Evolutionary conservation across 2,888 invertebrate genomes (phyloP), one percentile per base, ranked within the genome.

Genomic region (Drosophila pegasa): DNA sequence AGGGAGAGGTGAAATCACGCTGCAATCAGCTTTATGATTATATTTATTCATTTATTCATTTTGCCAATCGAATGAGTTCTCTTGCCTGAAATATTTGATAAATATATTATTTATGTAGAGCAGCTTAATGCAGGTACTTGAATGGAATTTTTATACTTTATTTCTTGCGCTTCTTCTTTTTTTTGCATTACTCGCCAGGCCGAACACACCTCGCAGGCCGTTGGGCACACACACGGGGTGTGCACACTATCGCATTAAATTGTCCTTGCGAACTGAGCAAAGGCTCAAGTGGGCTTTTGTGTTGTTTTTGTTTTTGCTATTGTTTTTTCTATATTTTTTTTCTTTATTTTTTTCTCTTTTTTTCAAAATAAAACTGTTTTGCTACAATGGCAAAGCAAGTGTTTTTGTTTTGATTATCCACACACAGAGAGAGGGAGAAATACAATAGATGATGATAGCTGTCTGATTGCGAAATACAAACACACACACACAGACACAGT

Each of bases 251-350:
- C 52, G 55, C 58, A 77, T 80, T 71, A 83, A 77, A 83, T 77
- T 76, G 58, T 66, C 74, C 69, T 68, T 69, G 62, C 43, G 54
- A 79, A 60, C 73, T 79, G 73, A 79, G 88, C 84, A 77, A 77
- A 79, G 52, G 81, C 83, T 85, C 83, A 85, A 87, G 86, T 74
- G 71, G 77, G 80, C 86, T 78, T 78, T 87, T 82, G 88, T 85
- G 85, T 87, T 87, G 86, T 87, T 87, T n/a, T n/a, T n/a, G n/a
- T n/a, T n/a, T n/a, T n/a, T n/a, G n/a, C n/a, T n/a, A n/a, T n/a
- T n/a, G n/a, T n/a, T n/a, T n/a, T n/a, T n/a, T n/a, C n/a, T n/a
- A n/a, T n/a, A n/a, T n/a, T n/a, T n/a, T n/a, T n/a, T n/a, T n/a
- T n/a, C n/a, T n/a, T n/a, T n/a, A n/a, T n/a, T n/a, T n/a, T n/a